Evolutionary conservation across 2,888 invertebrate species (phyloP), one percentile per base, ranked within the genome.

Genomic region (Zygaena filipendulae): DNA sequence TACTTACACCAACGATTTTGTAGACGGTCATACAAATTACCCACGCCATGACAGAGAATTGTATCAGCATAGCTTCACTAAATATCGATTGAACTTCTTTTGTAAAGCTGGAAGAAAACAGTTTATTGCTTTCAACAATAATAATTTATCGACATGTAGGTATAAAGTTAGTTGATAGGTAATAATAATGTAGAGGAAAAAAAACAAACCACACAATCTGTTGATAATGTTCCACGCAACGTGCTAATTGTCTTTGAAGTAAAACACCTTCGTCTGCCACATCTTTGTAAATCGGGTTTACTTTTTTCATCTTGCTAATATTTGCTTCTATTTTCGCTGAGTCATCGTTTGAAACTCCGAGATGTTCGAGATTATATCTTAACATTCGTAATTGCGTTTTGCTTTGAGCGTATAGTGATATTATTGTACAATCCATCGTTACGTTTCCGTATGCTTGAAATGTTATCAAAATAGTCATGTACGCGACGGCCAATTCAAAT

Each of bases 11-110:
- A 11, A 61, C 61, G 24, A 72, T 67, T 37, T 68, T 74, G 42
- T 72, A 74, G n/a, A 62, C 49, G 2, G 69, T 70, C 67, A 70
- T 72, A 36, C 74, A 74, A 35, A 74, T 59, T 3, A 72, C 70
- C 72, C 68, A 71, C 4, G 64, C 58, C 48, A 58, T 62, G 1
- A 59, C 50, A 16, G 66, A 42, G 25, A 72, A 59, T 32, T 74
- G 72, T 0, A 67, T 29, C 0, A 53, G 39, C 61, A 71, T 54
- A 5, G 67, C 64, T 49, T 64, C 70, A 4, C 49, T 48, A 38
- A 72, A 72, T 38, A 72, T 61, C 1, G 58, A 54, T 39, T 70
- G 59, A 2, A 68, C 48, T 52, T 74, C 72, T 30, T 52, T 55
- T 1, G 47, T 40, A 34, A 60, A 67, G 56, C 74, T 75, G 43